phyloP scores from a whole-genome alignment of 2,888 invertebrate species.

The Gymnocheta viridis region DNA sequence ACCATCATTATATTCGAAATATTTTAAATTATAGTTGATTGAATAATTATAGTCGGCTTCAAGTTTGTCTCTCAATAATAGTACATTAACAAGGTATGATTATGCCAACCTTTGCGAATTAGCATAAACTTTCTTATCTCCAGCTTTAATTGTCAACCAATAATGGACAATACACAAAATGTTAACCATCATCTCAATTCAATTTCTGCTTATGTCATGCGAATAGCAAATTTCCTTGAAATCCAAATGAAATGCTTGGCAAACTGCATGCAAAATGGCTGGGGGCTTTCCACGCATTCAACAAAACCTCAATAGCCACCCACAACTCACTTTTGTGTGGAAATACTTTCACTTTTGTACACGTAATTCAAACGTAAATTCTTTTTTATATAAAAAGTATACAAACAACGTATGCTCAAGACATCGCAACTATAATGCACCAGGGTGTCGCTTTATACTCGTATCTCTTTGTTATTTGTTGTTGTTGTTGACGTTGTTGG shows the following conservation, averaged over 20 bases:
- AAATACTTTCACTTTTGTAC: background rate
- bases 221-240: background rate
- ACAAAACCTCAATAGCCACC: background rate
- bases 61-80: background rate
- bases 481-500: conserved; percentile 9
- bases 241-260: background rate
- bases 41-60: too few relatives aligned
- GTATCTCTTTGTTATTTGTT: background rate
- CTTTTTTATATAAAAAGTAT: conserved; percentile 3
- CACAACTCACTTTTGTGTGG: background rate
- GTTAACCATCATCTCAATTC: background rate
- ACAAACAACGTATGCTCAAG: background rate
- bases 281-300: too few relatives aligned
- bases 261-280: background rate
- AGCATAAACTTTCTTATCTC: background rate
- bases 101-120: background rate
- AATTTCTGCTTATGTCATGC: background rate
- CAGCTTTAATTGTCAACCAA: background rate
- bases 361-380: conserved; percentile 37
- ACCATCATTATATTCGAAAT: too few relatives aligned
- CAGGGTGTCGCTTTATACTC: background rate
- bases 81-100: background rate
- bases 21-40: too few relatives aligned
- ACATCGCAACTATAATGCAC: background rate
- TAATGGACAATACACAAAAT: background rate